A percentile compares a stretch with the other conserved stretches of the same genome.
phyloP scores from a whole-genome alignment of 2,888 invertebrate genomes.

The Erebia palarica region DNA sequence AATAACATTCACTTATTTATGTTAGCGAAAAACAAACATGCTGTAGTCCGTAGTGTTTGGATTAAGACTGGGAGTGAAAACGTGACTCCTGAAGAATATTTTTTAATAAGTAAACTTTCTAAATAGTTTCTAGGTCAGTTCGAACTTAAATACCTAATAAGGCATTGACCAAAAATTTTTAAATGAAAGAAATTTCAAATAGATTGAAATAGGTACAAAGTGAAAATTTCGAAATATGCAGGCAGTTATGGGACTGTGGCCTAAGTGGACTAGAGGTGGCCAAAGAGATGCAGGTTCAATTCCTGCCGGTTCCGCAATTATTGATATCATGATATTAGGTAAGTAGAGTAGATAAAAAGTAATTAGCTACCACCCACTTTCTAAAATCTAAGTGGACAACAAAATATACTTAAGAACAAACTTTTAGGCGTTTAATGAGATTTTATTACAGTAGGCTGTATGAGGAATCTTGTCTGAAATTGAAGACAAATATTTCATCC shows the following conservation, averaged over 20 bases:
- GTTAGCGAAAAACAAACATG: conserved; percentile 36
- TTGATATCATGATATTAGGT: too few relatives aligned
- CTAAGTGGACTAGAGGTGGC: too few relatives aligned
- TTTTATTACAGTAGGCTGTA: conserved; percentile 15
- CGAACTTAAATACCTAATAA: conserved; percentile 18
- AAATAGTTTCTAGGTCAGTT: conserved; percentile 33
- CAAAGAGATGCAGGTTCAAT: too few relatives aligned
- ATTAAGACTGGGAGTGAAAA: conserved; percentile 28
- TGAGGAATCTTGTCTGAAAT: conserved; percentile 23
- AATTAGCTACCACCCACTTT: not conserved
- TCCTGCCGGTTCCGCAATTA: too few relatives aligned
- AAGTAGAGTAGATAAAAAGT: too few relatives aligned
- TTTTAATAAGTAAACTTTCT: conserved; percentile 38
- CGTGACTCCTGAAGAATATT: conserved; percentile 38
- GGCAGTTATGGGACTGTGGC: too few relatives aligned
- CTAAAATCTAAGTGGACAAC: not conserved
- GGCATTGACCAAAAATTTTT: not conserved
- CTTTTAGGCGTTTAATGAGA: conserved; percentile 19
- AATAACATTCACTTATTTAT: conserved; percentile 40
- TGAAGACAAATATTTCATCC: conserved; percentile 26
- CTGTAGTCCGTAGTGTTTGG: conserved; percentile 26
- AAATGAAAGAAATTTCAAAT: not conserved
- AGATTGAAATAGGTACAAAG: too few relatives aligned
- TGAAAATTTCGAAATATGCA: too few relatives aligned
- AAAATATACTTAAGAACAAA: conserved; percentile 2